Evolutionary conservation across 2,888 invertebrate species (phyloP), one percentile per base, ranked within the genome.

Genomic region (Lasioglossum oenotherae): DNA sequence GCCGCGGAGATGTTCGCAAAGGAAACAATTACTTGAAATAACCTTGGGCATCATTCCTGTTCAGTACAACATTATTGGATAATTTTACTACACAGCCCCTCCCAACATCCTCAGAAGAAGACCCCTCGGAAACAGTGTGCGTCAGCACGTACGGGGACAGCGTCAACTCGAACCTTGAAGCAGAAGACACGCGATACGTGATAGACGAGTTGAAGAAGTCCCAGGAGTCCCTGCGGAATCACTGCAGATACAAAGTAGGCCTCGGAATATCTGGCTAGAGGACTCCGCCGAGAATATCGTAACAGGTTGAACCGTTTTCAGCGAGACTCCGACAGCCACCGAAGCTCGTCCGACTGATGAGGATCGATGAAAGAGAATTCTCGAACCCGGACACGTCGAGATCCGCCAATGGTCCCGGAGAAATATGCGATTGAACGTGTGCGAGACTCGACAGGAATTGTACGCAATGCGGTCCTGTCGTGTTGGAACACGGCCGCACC

Each of bases 101-200:
- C 75, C 76, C 86, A 81, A 79, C 82, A 41, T 86, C 85, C 80
- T 89, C 87, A 16, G 89, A 87, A 31, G 80, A 80, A 10, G 84
- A 87, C 53, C 76, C 83, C 35, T 78, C 88, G 0, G 78, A 84
- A 44, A 85, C 90, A 79, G 92, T 93, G 64, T 87, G 90, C 83
- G 89, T 93, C 38, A 91, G 88, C 79, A 93, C 91, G 31, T 93
- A 93, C 85, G 91, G 92, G 0, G 92, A 93, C 71, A 81, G 78
- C 27, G 86, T 80, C 71, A 88, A 93, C 74, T 91, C 92, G 14
- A 91, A 86, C 74, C 87, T 93, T 85, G 93, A 93, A 80, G 89
- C 84, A n/a, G 92, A 93, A 79, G 93, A 93, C 74, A 93, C 92
- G 71, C 86, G 88, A 86, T 93, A 93, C 88, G 93, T 93, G 41